Evolutionary conservation across 1,140 invertebrate genomes (phyloP).

Genomic region (Brachionus paranguensis): DNA sequence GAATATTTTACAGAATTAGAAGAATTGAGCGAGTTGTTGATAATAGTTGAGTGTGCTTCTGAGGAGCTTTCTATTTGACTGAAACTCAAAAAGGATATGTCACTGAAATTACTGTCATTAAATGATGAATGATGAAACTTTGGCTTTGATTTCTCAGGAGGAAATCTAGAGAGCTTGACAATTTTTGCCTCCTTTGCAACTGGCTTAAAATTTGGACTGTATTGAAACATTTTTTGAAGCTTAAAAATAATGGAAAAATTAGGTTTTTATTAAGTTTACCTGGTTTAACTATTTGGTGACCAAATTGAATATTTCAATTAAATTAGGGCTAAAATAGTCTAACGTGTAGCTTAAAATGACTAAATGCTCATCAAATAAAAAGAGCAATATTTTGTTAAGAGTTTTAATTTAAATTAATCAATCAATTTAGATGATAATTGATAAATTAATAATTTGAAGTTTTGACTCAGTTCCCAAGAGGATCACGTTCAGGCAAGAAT

Average conservation of each 20-base stretch:
- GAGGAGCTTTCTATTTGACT: neutral
- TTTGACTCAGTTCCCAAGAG: neutral
- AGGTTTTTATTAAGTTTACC: neutral
- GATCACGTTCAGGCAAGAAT: neutral
- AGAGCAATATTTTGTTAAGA: neutral
- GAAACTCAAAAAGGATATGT: conserved; percentile 18
- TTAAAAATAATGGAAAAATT: neutral
- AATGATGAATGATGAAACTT: neutral
- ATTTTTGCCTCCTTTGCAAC: conserved; percentile 11
- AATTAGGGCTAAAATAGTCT: neutral
- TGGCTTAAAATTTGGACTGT: neutral
- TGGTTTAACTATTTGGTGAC: neutral
- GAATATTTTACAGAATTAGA: neutral
- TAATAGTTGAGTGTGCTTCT: neutral
- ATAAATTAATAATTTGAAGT: neutral
- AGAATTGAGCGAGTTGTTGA: neutral
- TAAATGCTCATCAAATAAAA: neutral
- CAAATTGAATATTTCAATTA: neutral
- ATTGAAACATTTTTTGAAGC: neutral
- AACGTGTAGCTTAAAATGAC: neutral
- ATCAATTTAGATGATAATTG: conserved; percentile 12
- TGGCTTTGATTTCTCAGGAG: neutral
- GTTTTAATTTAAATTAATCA: neutral
- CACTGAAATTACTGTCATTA: neutral
- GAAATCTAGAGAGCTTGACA: neutral